Evolutionary conservation across 2,888 invertebrate genomes (phyloP).

Genomic region (Drosophila birchii): DNA sequence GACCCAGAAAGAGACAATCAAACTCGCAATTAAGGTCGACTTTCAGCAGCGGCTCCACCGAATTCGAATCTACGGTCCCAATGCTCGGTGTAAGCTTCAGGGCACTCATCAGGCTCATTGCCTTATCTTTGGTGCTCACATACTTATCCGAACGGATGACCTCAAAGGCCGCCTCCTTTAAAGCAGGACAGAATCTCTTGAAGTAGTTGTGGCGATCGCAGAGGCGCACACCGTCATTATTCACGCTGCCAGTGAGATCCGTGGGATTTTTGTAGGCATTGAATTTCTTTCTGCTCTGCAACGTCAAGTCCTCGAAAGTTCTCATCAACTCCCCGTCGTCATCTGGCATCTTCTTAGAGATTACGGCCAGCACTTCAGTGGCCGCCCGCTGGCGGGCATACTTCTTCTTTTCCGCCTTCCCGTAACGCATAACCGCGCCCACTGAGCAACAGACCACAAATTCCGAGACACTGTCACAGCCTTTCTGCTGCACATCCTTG

Average conservation of each 20-base stretch:
- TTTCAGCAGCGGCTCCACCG: conserved; percentile 54
- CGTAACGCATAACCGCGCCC: conserved; percentile 81
- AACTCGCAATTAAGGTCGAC: conserved; percentile 76
- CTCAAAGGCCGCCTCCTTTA: conserved; percentile 62
- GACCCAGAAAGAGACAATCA: conserved; percentile 71
- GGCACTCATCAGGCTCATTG: conserved; percentile 60
- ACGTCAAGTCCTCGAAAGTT: conserved; percentile 60
- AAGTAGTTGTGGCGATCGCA: conserved; percentile 83
- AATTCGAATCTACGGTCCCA: conserved; percentile 24
- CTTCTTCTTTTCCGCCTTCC: conserved; percentile 83
- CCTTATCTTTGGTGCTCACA: conserved; percentile 47
- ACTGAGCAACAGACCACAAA: conserved; percentile 81
- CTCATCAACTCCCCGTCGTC: rapidly evolving
- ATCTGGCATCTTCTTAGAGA: conserved; percentile 43
- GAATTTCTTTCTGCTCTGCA: conserved; percentile 73
- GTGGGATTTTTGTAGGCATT: conserved; percentile 82
- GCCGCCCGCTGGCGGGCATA: conserved; percentile 84
- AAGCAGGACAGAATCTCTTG: conserved; percentile 61
- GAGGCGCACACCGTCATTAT: conserved; percentile 62
- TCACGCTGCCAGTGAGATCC: conserved; percentile 64
- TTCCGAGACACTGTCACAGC: conserved; percentile 81
- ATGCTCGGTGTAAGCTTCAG: conserved; percentile 71
- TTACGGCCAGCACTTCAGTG: conserved; percentile 74
- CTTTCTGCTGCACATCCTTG: conserved; percentile 82
- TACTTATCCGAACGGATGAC: conserved; percentile 46